phyloP scores from a whole-genome alignment of 2,113 vertebrate species.

The Ivindomyrus marchei region DNA sequence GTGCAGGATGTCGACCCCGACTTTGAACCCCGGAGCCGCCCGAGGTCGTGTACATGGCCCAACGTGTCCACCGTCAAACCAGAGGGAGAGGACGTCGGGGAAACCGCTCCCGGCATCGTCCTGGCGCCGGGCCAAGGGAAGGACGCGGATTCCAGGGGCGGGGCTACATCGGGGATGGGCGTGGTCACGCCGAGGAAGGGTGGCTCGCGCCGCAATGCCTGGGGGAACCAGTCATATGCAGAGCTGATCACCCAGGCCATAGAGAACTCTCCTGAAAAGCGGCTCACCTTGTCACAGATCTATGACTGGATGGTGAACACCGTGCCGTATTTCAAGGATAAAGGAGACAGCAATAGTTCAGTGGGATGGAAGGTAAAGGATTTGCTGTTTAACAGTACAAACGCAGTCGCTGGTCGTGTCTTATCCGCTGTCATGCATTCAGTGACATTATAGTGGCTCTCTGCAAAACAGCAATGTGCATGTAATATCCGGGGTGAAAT shows the following conservation, averaged over 20 bases:
- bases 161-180: conserved; percentile 39
- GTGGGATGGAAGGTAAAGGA: conserved; percentile 69
- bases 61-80: conserved; percentile 35
- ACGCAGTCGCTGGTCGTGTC: not conserved
- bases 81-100: conserved; percentile 14
- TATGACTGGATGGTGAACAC: conserved; percentile 69
- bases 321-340: conserved; percentile 62
- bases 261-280: conserved; percentile 63
- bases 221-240: conserved; percentile 61
- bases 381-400: not conserved
- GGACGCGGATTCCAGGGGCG: conserved; percentile 38
- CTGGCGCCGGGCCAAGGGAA: conserved; percentile 26
- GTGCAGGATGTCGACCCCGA: conserved; percentile 52
- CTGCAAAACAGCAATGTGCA: not conserved
- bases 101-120: conserved; percentile 20
- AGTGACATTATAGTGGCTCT: not conserved
- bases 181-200: conserved; percentile 47
- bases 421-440: not conserved
- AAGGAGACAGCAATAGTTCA: conserved; percentile 60
- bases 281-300: conserved; percentile 63
- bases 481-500: not conserved
- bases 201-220: conserved; percentile 60
- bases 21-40: conserved; percentile 56
- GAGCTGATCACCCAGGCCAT: conserved; percentile 71
- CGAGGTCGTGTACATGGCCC: conserved; percentile 55